These are phyloP conservation scores for Corydoras sp. DNA, from an alignment of 2,113 vertebrate genomes.

Conservation along the genomic window DNA sequence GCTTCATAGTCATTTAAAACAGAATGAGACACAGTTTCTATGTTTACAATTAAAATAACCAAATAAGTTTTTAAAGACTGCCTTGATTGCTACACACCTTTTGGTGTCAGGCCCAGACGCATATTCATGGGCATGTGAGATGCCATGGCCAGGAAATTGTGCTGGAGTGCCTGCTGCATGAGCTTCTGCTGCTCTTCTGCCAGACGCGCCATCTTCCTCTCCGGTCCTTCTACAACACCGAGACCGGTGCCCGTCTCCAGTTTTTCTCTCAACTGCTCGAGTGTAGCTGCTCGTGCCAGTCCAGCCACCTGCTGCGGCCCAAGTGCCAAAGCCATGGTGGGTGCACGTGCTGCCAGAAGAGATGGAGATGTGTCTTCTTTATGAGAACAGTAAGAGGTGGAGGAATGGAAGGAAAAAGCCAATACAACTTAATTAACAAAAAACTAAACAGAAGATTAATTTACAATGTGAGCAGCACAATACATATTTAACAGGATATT, in stretches of 20 bases:
- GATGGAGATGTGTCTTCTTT: slow-evolving; percentile 62
- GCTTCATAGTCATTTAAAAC: too few species aligned
- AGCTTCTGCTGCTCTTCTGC: slow-evolving; percentile 87
- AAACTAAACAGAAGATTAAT: too few species aligned
- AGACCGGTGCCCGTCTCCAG: slow-evolving; percentile 68
- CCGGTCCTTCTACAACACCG: slow-evolving; percentile 67
- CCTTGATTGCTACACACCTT: slow-evolving; percentile 65
- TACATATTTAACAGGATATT: too few species aligned
- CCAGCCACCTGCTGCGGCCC: slow-evolving; percentile 74
- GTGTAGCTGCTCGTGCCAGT: slow-evolving; percentile 68
- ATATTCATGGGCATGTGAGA: slow-evolving; percentile 87
- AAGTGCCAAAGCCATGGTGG: slow-evolving; percentile 71
- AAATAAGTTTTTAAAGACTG: too few species aligned
- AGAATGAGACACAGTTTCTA: too few species aligned
- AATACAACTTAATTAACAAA: too few species aligned
- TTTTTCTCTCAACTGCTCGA: slow-evolving; percentile 89
- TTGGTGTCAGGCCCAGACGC: slow-evolving; percentile 74
- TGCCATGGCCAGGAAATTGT: slow-evolving; percentile 84
- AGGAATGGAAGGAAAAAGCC: too few species aligned
- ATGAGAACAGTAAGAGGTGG: neutral
- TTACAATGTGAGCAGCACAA: too few species aligned
- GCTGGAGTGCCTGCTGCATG: slow-evolving; percentile 89
- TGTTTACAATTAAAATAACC: too few species aligned
- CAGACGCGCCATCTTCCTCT: slow-evolving; percentile 79
- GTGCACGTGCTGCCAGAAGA: slow-evolving; percentile 69